Conservation (phyloP, 2,888 invertebrate genomes). For the Hirtodrosophila trivittata region DNA sequence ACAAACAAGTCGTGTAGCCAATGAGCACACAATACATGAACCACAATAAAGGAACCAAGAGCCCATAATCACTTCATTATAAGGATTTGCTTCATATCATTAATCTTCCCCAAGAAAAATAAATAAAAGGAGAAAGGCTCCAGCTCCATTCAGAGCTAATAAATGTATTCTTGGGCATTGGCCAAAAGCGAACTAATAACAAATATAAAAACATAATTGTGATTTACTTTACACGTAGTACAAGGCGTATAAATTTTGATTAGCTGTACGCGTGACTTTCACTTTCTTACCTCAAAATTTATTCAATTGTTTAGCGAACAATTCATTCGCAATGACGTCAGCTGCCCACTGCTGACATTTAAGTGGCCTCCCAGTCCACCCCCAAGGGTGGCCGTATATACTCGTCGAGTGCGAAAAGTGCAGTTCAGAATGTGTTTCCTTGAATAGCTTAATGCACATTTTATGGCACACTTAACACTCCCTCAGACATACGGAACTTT, state of each 20-base stretch:
- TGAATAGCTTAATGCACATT: conserved; percentile 56
- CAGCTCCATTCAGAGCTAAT: conserved; percentile 36
- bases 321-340: conserved; percentile 23
- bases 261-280: conserved; percentile 44
- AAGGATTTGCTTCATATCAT: conserved; percentile 56
- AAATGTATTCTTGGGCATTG: conserved; percentile 48
- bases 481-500: too few species aligned
- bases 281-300: conserved; percentile 6
- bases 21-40: conserved; percentile 24
- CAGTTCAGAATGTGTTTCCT: conserved; percentile 50
- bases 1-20: conserved; percentile 12
- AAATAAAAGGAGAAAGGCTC: conserved; percentile 11
- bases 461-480: conserved; percentile 41
- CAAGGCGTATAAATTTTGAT: conserved; percentile 39
- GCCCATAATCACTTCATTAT: conserved; percentile 66
- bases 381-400: neutral
- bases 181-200: conserved; percentile 53
- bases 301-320: conserved; percentile 9
- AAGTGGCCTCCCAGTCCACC: too few species aligned
- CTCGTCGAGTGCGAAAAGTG: conserved; percentile 44
- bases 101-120: conserved; percentile 51
- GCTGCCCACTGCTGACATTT: too few species aligned
- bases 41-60: conserved; percentile 41
- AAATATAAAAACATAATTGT: conserved; percentile 62
- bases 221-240: conserved; percentile 53